Base-by-base conservation (phyloP, 1,140 invertebrate species). In the Asbolus verrucosus region DNA sequence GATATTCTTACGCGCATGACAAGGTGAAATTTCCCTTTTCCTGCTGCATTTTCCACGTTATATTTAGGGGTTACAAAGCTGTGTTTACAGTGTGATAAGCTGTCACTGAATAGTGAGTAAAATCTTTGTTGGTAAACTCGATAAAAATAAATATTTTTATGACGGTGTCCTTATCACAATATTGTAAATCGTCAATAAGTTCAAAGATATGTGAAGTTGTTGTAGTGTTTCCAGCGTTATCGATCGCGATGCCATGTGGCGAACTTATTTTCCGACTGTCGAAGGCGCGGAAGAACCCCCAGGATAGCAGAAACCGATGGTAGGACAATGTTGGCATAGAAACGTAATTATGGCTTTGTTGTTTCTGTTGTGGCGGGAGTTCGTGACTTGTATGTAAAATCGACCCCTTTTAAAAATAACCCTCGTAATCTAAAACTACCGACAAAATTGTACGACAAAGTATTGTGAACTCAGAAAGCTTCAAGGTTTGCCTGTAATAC, bases 231-330 rank as follows among this genome's bases (percentile, higher is more conserved):
- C 18, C 21, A 54, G 19, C 27, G 46, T 11, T 54, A 54, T 54
- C 21, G 46, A 54, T 54, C 46, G 46, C 8, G 21, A 54, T 54
- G 46, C 46, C 46, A 54, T 54, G 46, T 54, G 46, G 41, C 21
- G n/a, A 54, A 54, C 46, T 54, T 54, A 54, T 27, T 54, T 54
- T 54, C 46, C 21, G 8, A 11, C 14, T 24, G 11, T 21, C 19
- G 27, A 54, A 54, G 46, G 18, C 46, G 46, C 46, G 46, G 46
- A 21, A 27, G 24, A 16, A 54, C 2, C 21, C 14, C 14, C 46
- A 30, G 21, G 18, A 24, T 14, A n/a, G 11, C 19, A 11, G 18
- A 54, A 27, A 54, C 13, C 11, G 16, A 27, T 6, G 9, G 24
- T 27, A 14, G 19, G 19, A 46, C 6, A 36, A 36, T 11, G 11